These are phyloP conservation scores for Serranus cabrilla DNA, from an alignment of 2,797 vertebrate genomes.

Conservation along the genomic window DNA sequence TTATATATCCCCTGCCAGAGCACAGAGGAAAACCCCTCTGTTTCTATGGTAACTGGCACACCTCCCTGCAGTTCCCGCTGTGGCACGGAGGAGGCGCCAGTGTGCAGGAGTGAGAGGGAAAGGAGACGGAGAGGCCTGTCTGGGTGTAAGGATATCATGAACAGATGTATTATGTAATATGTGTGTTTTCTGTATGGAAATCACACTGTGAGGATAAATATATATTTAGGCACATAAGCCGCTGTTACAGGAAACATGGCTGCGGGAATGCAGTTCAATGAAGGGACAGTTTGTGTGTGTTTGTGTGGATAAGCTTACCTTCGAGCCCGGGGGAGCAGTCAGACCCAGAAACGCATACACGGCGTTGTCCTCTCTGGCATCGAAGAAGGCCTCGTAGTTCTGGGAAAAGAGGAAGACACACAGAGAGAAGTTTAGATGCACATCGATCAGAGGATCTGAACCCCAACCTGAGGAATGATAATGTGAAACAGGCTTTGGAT, in stretches of 20 bases:
- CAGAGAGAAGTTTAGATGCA: conserved; percentile 14
- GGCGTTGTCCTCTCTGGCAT: conserved; percentile 95
- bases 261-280: conserved; percentile 22
- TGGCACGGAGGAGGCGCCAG: conserved; percentile 70
- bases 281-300: conserved; percentile 16
- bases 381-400: conserved; percentile 97
- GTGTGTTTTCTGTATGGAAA: conserved; percentile 58
- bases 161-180: conserved; percentile 72
- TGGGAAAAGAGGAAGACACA: conserved; percentile 65
- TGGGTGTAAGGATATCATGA: conserved; percentile 47
- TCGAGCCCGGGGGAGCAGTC: conserved; percentile 96
- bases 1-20: conserved; percentile 49
- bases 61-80: conserved; percentile 68
- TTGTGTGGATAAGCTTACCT: conserved; percentile 84
- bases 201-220: conserved; percentile 39
- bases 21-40: conserved; percentile 68
- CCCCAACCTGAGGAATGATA: conserved; percentile 43
- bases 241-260: conserved; percentile 11
- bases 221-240: conserved; percentile 29
- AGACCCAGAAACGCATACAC: conserved; percentile 96
- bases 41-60: conserved; percentile 79
- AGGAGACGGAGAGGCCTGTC: conserved; percentile 37
- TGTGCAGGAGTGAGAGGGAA: conserved; percentile 40
- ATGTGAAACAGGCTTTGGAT: conserved; percentile 41
- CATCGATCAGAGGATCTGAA: conserved; percentile 19